Evolutionary conservation across 2,797 vertebrate genomes (phyloP), one percentile per base, ranked within the genome.

Genomic region (Danio jaintianensis): DNA sequence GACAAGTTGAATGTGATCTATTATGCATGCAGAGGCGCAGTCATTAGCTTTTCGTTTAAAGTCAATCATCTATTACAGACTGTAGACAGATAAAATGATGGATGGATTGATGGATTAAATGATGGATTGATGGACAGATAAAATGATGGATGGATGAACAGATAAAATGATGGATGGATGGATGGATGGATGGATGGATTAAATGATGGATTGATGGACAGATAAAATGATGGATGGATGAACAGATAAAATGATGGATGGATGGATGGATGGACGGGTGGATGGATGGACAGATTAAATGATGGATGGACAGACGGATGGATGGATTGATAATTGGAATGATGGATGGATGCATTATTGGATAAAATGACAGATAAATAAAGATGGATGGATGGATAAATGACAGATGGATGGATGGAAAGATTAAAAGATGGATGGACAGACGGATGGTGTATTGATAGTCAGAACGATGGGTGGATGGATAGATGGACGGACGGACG

Each of bases 401-500:
- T 7, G 18, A 56, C 11, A 0, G 20, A 59, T 29, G 0, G 22
- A 59, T 7, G 1, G 20, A 58, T 29, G 4, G 4, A 55, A 4
- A 4, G 8, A 55, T 4, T n/a, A n/a, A n/a, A n/a, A n/a, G n/a
- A 56, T 12, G 0, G 8, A 11, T 11, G 3, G 53, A 22, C 1
- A 0, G 9, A n/a, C 5, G 2, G 55, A 56, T 12, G 2, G 18
- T 3, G 7, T 0, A 55, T 0, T 8, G 53, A 56, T 0, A 10
- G 53, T n/a, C 7, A 10, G 6, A 29, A 7, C 47, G 45, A 58
- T 2, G 0, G 4, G 20, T 0, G 0, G 20, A 22, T 0, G 2
- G 56, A 59, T 1, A 0, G 56, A 59, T 6, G 0, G 56, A 36
- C 4, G 0, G 20, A 36, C 13, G 0, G 56, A 36, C 4, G 0